These are phyloP conservation scores for Donacobius atricapilla DNA, from an alignment of 2,113 vertebrate genomes.

Conservation along the genomic window DNA sequence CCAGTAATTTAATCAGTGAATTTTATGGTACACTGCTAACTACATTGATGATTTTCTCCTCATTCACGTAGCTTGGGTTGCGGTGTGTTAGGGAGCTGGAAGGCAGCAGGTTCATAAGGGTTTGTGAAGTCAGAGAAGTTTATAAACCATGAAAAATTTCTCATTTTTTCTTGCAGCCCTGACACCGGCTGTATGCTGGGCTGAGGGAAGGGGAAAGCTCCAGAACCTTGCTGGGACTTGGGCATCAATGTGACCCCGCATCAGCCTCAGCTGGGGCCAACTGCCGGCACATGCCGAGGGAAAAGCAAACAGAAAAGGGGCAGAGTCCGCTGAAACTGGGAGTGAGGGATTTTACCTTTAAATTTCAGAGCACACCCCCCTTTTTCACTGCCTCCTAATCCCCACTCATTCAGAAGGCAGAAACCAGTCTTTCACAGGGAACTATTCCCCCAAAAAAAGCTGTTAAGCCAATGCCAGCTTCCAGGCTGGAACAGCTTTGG, in stretches of 20 bases:
- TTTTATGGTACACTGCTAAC: constrained; percentile 10
- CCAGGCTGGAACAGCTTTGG: neutral
- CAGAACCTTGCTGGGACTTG: neutral
- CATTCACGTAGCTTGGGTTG: neutral
- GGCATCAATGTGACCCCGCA: neutral
- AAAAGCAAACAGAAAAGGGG: neutral
- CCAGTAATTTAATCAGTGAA: constrained; percentile 23
- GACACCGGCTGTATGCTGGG: neutral
- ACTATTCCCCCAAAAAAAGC: neutral
- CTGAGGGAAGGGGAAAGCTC: neutral
- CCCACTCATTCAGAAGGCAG: neutral
- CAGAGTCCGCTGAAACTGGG: neutral
- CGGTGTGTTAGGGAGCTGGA: neutral
- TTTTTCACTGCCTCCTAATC: neutral
- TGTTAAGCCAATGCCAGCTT: neutral
- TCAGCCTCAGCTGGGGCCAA: neutral
- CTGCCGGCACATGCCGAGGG: rapidly evolving
- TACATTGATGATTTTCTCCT: constrained; percentile 14
- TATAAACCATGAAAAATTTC: neutral
- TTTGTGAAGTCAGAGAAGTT: neutral
- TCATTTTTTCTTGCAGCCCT: neutral
- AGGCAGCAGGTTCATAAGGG: neutral
- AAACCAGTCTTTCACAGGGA: neutral
- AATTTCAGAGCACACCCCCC: neutral
- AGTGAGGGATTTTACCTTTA: neutral